These are phyloP conservation scores for Agelastica alni DNA, from an alignment of 2,888 invertebrate genomes.

Conservation along the genomic window DNA sequence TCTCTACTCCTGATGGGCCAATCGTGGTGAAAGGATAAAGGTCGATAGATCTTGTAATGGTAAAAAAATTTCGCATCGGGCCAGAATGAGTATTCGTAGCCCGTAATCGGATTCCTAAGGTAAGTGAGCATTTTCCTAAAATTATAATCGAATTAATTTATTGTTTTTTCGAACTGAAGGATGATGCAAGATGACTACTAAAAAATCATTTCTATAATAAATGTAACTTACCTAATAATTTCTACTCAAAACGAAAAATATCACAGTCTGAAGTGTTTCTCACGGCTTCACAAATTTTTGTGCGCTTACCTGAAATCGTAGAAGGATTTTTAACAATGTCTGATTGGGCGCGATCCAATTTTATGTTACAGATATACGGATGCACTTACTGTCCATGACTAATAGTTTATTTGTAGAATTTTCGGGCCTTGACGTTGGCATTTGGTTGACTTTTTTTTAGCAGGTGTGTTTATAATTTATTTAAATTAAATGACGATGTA, in stretches of 20 bases:
- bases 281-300: slow-evolving; percentile 6
- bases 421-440: slow-evolving; percentile 8
- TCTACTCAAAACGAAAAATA: slow-evolving; percentile 15
- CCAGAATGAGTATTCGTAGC: slow-evolving; percentile 43
- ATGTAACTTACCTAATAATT: slow-evolving; percentile 9
- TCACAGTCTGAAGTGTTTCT: slow-evolving; percentile 9
- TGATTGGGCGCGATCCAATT: slow-evolving; percentile 17
- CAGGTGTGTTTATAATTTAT: too few relatives aligned
- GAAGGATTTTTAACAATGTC: slow-evolving; percentile 7
- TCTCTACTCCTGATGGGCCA: slow-evolving; percentile 42
- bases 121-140: slow-evolving; percentile 41
- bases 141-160: too few relatives aligned
- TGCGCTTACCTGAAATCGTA: slow-evolving; percentile 8
- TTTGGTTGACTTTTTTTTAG: too few relatives aligned
- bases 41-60: slow-evolving; percentile 45
- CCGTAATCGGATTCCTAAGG: slow-evolving; percentile 41
- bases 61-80: slow-evolving; percentile 44
- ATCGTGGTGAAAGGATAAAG: slow-evolving; percentile 39
- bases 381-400: slow-evolving; percentile 9
- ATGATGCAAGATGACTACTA: too few relatives aligned
- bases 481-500: too few relatives aligned
- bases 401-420: slow-evolving; percentile 1
- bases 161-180: background rate
- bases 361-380: background rate
- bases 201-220: background rate